phyloP scores from a whole-genome alignment of 1,140 invertebrate genomes.

The Hypsibius dujardini region DNA sequence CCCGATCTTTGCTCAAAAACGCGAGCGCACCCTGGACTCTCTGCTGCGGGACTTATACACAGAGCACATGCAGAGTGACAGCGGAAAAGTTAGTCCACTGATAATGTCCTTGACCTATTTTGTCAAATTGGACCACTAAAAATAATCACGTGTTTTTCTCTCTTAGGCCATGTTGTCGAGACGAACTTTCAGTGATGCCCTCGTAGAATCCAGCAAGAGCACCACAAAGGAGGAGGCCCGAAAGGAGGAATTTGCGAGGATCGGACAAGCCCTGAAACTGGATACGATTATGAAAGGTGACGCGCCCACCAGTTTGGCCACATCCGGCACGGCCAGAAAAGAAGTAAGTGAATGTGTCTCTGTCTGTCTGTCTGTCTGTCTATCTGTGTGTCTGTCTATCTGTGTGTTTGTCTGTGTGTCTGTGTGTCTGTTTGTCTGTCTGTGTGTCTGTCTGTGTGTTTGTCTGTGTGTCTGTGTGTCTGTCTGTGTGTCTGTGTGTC shows the following conservation, averaged over 20 bases:
- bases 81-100: conserved; percentile 31
- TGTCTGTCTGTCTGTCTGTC: background rate
- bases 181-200: conserved; percentile 52
- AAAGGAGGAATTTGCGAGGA: conserved; percentile 56
- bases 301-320: conserved; percentile 61
- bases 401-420: too few species aligned
- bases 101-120: background rate
- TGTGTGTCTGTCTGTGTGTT: too few species aligned
- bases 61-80: conserved; percentile 51
- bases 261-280: conserved; percentile 61
- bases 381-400: too few species aligned
- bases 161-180: conserved; percentile 52
- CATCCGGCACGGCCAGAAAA: conserved; percentile 52
- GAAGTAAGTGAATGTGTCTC: conserved; percentile 34
- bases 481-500: too few species aligned
- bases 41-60: conserved; percentile 61
- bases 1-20: conserved; percentile 61
- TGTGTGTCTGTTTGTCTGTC: too few species aligned
- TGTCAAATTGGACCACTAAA: too few species aligned
- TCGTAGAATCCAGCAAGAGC: conserved; percentile 24
- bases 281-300: conserved; percentile 66
- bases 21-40: conserved; percentile 63
- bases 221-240: conserved; percentile 51
- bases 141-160: conserved; percentile 11
- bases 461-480: too few species aligned